A percentile compares a stretch with the other conserved stretches of the same genome.
phyloP scores from a whole-genome alignment of 2,888 invertebrate genomes.

The Ochlodes sylvanus region DNA sequence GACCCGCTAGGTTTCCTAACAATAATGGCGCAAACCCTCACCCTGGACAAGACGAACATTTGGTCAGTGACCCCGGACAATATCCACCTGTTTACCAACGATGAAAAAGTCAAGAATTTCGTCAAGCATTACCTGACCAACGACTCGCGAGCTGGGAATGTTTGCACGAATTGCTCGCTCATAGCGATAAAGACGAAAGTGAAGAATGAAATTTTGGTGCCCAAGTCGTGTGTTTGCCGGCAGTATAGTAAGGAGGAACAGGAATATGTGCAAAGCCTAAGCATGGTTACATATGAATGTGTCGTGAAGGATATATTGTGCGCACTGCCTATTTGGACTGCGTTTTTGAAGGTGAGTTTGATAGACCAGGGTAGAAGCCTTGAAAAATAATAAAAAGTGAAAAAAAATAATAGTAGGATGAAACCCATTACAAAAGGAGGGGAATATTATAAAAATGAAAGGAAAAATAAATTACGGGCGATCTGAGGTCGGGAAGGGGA shows the following conservation, averaged over 20 bases:
- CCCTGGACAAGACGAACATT: slow-evolving; percentile 88
- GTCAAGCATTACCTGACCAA: slow-evolving; percentile 87
- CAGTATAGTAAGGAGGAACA: slow-evolving; percentile 71
- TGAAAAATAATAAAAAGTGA: too few relatives aligned
- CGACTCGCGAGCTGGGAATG: slow-evolving; percentile 45
- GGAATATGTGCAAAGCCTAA: slow-evolving; percentile 85
- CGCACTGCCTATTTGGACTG: slow-evolving; percentile 89
- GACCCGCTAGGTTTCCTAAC: slow-evolving; percentile 93
- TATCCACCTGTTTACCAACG: slow-evolving; percentile 90
- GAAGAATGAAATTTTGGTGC: slow-evolving; percentile 54
- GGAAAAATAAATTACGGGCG: too few relatives aligned
- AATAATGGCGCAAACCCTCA: slow-evolving; percentile 91
- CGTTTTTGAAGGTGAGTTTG: slow-evolving; percentile 86
- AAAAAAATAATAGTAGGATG: too few relatives aligned
- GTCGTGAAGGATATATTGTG: slow-evolving; percentile 92
- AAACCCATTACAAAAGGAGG: too few relatives aligned
- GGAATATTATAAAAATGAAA: too few relatives aligned
- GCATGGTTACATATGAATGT: slow-evolving; percentile 91
- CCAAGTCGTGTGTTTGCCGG: slow-evolving; percentile 61
- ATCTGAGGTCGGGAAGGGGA: too few relatives aligned
- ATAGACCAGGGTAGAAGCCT: too few relatives aligned
- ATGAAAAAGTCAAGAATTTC: slow-evolving; percentile 88
- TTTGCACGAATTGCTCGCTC: slow-evolving; percentile 60
- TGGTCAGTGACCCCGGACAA: slow-evolving; percentile 88
- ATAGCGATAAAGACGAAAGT: slow-evolving; percentile 52